phyloP scores from a whole-genome alignment of 2,797 vertebrate species.

The Scyliorhinus canicula region DNA sequence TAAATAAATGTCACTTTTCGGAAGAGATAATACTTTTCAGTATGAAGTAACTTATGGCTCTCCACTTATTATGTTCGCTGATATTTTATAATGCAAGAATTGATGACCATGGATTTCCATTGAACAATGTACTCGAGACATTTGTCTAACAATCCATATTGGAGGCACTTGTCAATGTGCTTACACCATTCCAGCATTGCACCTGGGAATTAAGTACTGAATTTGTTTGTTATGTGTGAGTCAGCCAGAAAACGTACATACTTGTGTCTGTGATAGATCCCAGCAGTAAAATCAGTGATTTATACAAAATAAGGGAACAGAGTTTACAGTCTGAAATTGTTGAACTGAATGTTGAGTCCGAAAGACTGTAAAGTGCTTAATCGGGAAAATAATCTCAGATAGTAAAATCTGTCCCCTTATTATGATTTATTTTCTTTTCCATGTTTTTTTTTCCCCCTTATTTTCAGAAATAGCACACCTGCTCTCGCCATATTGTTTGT shows the following conservation, averaged over 20 bases:
- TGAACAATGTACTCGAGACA: neutral
- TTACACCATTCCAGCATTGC: neutral
- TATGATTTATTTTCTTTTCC: too few relatives aligned
- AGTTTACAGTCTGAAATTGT: too few relatives aligned
- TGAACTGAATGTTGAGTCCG: too few relatives aligned
- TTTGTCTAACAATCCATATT: neutral
- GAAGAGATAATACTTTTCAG: neutral
- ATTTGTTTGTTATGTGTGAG: neutral
- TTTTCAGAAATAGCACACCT: too few relatives aligned
- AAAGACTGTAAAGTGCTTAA: too few relatives aligned
- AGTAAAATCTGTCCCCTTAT: too few relatives aligned
- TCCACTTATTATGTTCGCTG: neutral
- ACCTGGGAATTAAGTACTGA: neutral
- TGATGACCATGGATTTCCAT: neutral
- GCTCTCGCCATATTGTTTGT: too few relatives aligned
- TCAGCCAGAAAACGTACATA: neutral
- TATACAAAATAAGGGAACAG: too few relatives aligned
- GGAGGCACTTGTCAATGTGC: neutral
- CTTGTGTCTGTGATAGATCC: neutral
- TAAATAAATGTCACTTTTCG: neutral
- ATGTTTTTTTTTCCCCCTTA: too few relatives aligned
- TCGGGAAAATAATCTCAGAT: too few relatives aligned
- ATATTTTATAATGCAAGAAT: neutral
- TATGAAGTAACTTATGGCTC: neutral
- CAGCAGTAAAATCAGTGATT: neutral